Evolutionary conservation across 2,797 vertebrate species (phyloP).

Genomic region (Oreortyx pictus): DNA sequence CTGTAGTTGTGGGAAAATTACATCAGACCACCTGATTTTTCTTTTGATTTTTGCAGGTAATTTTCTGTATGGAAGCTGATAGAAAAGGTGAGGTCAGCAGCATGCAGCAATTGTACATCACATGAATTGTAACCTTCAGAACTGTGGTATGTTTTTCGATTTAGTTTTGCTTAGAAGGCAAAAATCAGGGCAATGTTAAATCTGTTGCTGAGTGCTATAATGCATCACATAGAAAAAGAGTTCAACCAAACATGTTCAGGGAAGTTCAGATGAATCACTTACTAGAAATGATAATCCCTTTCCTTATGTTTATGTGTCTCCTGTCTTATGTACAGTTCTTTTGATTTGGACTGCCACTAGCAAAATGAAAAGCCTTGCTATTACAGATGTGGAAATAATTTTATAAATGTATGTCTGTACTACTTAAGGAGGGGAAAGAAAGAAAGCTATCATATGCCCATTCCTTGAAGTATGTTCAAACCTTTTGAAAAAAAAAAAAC

Average conservation of each 20-base stretch:
- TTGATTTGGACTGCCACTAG: neutral
- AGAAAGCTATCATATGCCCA: neutral
- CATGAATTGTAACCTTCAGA: neutral
- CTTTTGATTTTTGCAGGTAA: neutral
- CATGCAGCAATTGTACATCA: neutral
- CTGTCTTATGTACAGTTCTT: neutral
- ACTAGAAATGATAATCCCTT: neutral
- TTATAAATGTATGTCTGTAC: neutral
- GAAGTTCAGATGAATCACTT: neutral
- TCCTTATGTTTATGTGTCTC: neutral
- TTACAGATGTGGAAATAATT: neutral
- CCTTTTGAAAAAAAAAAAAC: neutral
- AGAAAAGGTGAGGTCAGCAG: constrained; percentile 11
- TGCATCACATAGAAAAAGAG: neutral
- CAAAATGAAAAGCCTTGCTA: neutral
- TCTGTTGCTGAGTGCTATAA: neutral
- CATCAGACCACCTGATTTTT: neutral
- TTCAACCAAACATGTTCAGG: neutral
- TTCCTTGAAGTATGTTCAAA: neutral
- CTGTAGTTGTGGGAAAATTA: neutral
- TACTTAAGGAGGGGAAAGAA: neutral
- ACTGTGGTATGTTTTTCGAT: neutral
- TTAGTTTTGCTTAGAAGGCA: neutral
- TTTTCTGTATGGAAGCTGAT: neutral
- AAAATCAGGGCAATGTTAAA: neutral